phyloP scores from a whole-genome alignment of 2,113 vertebrate species.

The Numida meleagris region DNA sequence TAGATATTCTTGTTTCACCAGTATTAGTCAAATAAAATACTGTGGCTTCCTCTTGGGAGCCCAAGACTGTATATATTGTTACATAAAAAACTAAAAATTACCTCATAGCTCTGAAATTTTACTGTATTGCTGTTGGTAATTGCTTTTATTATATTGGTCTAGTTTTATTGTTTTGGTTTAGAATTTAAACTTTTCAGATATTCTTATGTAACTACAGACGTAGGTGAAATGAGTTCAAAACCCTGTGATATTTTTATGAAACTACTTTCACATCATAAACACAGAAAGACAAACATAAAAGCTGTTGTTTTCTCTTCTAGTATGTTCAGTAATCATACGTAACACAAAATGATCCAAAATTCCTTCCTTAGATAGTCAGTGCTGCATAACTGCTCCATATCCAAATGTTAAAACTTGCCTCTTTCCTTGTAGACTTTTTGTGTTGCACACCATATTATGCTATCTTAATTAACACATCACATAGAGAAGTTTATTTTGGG shows the following conservation, averaged over 20 bases:
- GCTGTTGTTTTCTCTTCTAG: not conserved
- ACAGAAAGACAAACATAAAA: not conserved
- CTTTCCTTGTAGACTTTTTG: not conserved
- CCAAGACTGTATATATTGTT: not conserved
- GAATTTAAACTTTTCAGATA: not conserved
- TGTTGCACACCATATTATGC: not conserved
- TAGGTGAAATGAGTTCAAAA: not conserved
- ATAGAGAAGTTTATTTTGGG: not conserved
- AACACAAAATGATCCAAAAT: not conserved
- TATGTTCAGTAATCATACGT: not conserved
- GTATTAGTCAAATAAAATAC: not conserved
- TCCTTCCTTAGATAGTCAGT: not conserved
- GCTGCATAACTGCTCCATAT: not conserved
- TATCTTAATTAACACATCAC: not conserved
- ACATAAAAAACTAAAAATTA: not conserved
- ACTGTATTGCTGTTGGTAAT: not conserved
- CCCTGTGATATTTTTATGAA: not conserved
- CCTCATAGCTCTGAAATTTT: not conserved
- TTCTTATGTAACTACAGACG: not conserved
- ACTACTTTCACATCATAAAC: not conserved
- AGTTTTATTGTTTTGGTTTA: not conserved
- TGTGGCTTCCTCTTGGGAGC: not conserved
- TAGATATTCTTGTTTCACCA: not conserved
- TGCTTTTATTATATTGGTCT: not conserved
- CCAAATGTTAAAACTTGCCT: not conserved